phyloP scores from a whole-genome alignment of 2,888 invertebrate genomes.

The Cryptophagus acutangulus region DNA sequence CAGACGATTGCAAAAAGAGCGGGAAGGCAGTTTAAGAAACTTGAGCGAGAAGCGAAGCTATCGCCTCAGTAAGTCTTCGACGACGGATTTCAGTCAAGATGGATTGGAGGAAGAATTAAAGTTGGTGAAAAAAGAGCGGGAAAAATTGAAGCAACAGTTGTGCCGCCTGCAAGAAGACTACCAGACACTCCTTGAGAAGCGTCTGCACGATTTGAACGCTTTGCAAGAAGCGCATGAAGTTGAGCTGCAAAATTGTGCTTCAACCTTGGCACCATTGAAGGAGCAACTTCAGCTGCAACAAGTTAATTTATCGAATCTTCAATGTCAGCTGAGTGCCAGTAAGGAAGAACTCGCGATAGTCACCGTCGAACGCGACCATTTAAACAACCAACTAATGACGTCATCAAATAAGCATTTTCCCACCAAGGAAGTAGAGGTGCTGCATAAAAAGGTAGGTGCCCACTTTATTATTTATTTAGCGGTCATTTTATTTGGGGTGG shows the following conservation, averaged over 20 bases:
- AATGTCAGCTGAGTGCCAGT: conserved; percentile 40
- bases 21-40: conserved; percentile 56
- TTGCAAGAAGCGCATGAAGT: conserved; percentile 69
- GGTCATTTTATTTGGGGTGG: not conserved
- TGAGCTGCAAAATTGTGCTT: conserved; percentile 63
- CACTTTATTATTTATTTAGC: not conserved
- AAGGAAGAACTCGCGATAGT: conserved; percentile 52
- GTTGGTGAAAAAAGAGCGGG: conserved; percentile 52
- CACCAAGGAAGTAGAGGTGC: conserved; percentile 31
- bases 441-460: conserved; percentile 39
- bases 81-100: conserved; percentile 45
- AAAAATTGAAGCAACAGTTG: conserved; percentile 60
- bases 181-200: conserved; percentile 68
- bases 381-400: conserved; percentile 43
- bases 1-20: conserved; percentile 68
- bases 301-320: conserved; percentile 51
- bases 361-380: conserved; percentile 54
- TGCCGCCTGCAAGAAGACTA: conserved; percentile 64
- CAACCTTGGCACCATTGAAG: conserved; percentile 55
- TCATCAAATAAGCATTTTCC: no score
- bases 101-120: conserved; percentile 52
- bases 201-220: conserved; percentile 74
- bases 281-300: conserved; percentile 58
- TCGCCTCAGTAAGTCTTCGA: conserved; percentile 35
- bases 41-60: conserved; percentile 43